Base-by-base conservation (phyloP, 2,113 vertebrate genomes). In the Choloepus hoffmanni region DNA sequence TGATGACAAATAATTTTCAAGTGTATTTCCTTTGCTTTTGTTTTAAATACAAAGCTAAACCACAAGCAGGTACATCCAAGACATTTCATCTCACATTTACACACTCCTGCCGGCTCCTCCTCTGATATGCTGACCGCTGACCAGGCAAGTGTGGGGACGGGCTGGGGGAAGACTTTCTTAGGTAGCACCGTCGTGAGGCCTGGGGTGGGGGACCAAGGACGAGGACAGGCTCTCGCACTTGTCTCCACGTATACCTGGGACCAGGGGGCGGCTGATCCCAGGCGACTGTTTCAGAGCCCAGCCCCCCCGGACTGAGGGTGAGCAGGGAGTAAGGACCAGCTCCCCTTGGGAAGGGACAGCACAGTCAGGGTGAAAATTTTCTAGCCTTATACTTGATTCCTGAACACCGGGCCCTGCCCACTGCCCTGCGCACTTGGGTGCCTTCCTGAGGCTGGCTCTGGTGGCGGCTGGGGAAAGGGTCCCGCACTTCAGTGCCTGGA, bases 1-100 rank as follows among this genome's bases (percentile, higher is more conserved):
- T 93, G 97, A 98, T 98, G 98, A 98, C 98, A 98, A 97, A 98
- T 98, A 98, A 97, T 98, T 97, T 98, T 98, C 98, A 98, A 98
- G 98, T 98, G 98, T 97, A 98, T 97, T 98, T 95, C 85, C 79
- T 97, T 92, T 88, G 83, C 43, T 88, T 60, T 60, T 60, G 88
- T 97, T 97, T 98, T 98, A 98, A 98, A 98, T 98, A 98, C 98
- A 98, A 98, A 98, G 98, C 98, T 97, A 98, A 97, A 93, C 97
- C 97, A 98, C 96, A 97, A 98, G 97, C 91, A 88, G 96, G 96
- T 92, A 98, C 95, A 97, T 95, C 96, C 95, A 94, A 93, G 97
- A 98, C 89, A 94, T 63, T 91, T 81, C 28, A 81, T 94, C 93
- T 97, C 96, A 96, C 93, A 92, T 85, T 73, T 63, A 70, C 83